Evolutionary conservation across 2,797 vertebrate species (phyloP).

Genomic region (Malacoctenus gilli): DNA sequence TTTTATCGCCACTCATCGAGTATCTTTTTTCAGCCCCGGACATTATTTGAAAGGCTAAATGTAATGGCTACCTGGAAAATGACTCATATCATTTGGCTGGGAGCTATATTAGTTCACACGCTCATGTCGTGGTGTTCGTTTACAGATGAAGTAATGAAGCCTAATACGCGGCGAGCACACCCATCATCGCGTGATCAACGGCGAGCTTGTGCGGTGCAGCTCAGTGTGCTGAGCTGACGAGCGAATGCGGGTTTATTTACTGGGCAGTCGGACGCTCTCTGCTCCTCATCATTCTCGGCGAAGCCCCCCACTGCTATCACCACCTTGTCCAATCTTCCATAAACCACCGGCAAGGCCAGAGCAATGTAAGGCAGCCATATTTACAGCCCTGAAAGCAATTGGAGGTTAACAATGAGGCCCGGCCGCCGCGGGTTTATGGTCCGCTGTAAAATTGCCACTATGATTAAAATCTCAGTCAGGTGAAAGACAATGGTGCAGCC

Average conservation of each 20-base stretch:
- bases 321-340: constrained; percentile 53
- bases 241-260: constrained; percentile 74
- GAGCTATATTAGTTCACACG: constrained; percentile 27
- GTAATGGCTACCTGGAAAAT: constrained; percentile 13
- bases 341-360: constrained; percentile 76
- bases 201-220: not conserved
- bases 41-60: constrained; percentile 37
- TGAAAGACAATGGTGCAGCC: constrained; percentile 61
- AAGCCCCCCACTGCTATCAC: constrained; percentile 35
- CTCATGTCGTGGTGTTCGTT: constrained; percentile 46
- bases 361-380: constrained; percentile 63
- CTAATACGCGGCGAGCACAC: constrained; percentile 4
- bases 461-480: constrained; percentile 79
- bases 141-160: constrained; percentile 43
- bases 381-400: constrained; percentile 78
- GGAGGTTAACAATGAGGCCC: constrained; percentile 79
- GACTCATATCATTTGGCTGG: constrained; percentile 22
- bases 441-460: constrained; percentile 69
- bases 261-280: constrained; percentile 32
- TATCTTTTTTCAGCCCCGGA: constrained; percentile 25
- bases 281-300: constrained; percentile 62
- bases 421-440: constrained; percentile 71
- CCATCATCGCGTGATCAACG: constrained; percentile 20
- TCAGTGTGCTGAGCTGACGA: constrained; percentile 38
- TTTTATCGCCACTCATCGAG: constrained; percentile 8